phyloP scores from a whole-genome alignment of 1,140 invertebrate species.

The Brachionus rubens region DNA sequence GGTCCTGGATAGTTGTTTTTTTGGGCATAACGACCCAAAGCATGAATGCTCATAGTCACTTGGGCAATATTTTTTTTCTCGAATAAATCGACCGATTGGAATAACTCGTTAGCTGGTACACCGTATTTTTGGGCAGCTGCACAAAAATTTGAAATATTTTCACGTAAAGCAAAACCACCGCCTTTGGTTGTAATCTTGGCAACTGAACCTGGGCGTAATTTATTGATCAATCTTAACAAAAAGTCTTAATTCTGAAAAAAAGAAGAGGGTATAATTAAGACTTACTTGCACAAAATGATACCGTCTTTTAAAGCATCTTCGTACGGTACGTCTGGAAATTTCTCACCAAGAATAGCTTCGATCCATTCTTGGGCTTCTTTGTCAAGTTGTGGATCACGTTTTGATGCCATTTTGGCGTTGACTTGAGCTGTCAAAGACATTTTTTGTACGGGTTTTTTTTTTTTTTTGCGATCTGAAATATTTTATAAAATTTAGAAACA shows the following conservation, averaged over 20 bases:
- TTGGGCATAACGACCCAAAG: conserved; percentile 77
- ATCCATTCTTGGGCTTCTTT: conserved; percentile 88
- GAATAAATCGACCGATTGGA: conserved; percentile 88
- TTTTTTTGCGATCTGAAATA: no score
- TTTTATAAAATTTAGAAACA: no score
- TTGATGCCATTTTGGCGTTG: conserved; percentile 44
- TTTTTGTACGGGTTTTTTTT: not conserved
- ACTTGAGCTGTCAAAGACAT: conserved; percentile 45
- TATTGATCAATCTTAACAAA: conserved; percentile 72
- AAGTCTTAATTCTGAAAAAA: not conserved
- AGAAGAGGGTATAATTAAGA: not conserved
- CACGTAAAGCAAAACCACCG: conserved; percentile 90
- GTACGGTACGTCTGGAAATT: conserved; percentile 64
- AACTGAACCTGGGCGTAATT: conserved; percentile 74
- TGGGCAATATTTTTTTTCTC: conserved; percentile 86
- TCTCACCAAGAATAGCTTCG: conserved; percentile 76
- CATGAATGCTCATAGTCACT: conserved; percentile 85
- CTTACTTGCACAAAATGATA: conserved; percentile 74
- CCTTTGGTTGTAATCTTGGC: conserved; percentile 81
- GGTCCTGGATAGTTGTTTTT: conserved; percentile 47
- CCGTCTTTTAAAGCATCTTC: conserved; percentile 90
- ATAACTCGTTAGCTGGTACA: conserved; percentile 80
- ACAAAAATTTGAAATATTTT: conserved; percentile 86
- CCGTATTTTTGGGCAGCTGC: conserved; percentile 69
- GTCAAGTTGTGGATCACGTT: conserved; percentile 70